phyloP scores from a whole-genome alignment of 2,888 invertebrate genomes.

The Scaptodrosophila latifasciaeformis region DNA sequence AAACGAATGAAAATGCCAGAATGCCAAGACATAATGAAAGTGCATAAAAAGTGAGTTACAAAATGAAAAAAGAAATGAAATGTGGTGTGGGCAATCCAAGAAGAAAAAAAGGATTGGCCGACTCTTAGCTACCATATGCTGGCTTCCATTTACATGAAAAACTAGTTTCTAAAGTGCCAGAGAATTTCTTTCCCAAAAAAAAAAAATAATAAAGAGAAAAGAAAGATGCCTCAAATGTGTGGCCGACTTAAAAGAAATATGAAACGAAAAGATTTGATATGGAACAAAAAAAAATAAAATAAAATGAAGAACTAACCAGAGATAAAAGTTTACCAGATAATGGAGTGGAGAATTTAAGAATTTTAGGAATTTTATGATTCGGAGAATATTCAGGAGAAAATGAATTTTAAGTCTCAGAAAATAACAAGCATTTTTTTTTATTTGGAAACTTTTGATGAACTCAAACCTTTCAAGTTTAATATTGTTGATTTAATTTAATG shows the following conservation, averaged over 20 bases:
- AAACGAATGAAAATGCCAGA: neutral
- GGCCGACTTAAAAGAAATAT: neutral
- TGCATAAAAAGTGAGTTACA: slow-evolving; percentile 24
- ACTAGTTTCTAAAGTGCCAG: neutral
- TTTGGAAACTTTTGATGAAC: too few species aligned
- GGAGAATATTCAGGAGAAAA: too few species aligned
- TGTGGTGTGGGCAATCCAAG: too few species aligned
- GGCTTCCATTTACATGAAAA: slow-evolving; percentile 1
- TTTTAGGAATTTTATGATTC: too few species aligned
- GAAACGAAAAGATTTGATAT: neutral
- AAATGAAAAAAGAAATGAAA: slow-evolving; percentile 3
- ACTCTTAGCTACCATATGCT: slow-evolving; percentile 11
- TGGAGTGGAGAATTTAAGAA: too few species aligned
- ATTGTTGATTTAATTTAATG: too few species aligned
- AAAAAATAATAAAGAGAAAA: neutral
- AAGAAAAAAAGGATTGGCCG: slow-evolving; percentile 1
- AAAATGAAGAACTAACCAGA: too few species aligned
- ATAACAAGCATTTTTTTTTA: too few species aligned
- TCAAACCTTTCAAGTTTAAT: too few species aligned
- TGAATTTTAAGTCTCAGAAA: too few species aligned
- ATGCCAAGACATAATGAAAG: slow-evolving; percentile 36
- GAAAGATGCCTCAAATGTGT: neutral
- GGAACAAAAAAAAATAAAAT: neutral
- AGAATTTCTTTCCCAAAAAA: neutral
- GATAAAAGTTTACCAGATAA: too few species aligned